Conservation (phyloP, 2,113 vertebrate species). For the Cyprinus carpio region DNA sequence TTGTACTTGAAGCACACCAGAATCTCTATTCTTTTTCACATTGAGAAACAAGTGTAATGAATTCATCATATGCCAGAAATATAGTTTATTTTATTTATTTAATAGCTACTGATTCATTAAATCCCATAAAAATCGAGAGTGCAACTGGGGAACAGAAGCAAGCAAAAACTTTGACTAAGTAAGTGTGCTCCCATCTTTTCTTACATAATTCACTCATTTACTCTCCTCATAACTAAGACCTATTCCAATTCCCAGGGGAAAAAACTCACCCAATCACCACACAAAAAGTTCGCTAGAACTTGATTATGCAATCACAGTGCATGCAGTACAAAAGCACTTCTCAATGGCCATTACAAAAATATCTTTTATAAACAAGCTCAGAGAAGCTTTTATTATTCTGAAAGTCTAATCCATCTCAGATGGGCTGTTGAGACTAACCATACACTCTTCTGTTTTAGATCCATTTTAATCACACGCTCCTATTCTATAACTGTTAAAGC, state of each 20-base stretch:
- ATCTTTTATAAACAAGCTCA: background rate
- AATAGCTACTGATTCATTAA: background rate
- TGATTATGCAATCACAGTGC: slow-evolving; percentile 9
- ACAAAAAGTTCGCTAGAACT: background rate
- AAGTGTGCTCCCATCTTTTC: background rate
- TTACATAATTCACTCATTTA: background rate
- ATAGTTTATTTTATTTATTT: background rate
- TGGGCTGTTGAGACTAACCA: background rate
- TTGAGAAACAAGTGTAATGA: background rate
- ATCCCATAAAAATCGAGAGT: background rate
- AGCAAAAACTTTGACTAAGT: background rate
- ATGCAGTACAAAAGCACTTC: background rate
- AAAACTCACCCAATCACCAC: background rate
- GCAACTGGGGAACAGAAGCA: background rate
- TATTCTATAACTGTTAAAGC: background rate
- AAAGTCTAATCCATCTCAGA: background rate
- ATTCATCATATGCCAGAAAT: background rate
- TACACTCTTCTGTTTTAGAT: background rate
- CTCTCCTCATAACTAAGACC: background rate
- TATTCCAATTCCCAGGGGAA: background rate
- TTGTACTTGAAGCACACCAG: background rate
- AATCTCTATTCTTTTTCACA: background rate
- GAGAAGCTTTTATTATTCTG: background rate
- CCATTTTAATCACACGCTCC: background rate
- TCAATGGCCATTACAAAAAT: background rate